Evolutionary conservation across 2,113 vertebrate species (phyloP).

Genomic region (Nesogale talazaci): DNA sequence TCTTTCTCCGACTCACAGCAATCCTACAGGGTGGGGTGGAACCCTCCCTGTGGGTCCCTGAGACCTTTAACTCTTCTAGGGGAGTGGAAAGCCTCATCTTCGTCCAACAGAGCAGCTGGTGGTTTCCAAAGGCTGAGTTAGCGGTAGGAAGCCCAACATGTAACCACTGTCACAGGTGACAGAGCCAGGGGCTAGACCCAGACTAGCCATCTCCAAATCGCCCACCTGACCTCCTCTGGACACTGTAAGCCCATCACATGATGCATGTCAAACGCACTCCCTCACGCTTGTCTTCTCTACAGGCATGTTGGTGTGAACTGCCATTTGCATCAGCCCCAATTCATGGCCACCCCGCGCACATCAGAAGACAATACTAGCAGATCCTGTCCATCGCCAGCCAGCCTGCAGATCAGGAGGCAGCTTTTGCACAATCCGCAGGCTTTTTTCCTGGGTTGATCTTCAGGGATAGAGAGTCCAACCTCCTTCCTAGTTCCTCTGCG

Average conservation of each 20-base stretch:
- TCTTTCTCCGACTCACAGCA: too few species aligned
- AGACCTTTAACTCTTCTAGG: too few species aligned
- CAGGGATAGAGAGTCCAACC: background rate
- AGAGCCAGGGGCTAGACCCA: background rate
- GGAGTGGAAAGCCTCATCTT: too few species aligned
- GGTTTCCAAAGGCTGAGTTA: too few species aligned
- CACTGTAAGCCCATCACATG: background rate
- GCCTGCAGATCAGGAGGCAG: background rate
- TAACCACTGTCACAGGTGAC: background rate
- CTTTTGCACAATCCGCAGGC: background rate
- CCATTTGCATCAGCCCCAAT: too few species aligned
- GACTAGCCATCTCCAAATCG: background rate
- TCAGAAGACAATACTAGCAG: background rate
- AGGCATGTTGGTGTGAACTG: background rate
- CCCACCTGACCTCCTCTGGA: background rate
- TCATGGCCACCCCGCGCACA: background rate
- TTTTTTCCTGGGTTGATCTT: background rate
- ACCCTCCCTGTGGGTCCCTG: too few species aligned
- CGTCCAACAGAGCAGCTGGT: too few species aligned
- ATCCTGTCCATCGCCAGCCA: background rate
- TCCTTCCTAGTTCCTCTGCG: background rate
- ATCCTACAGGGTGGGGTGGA: too few species aligned
- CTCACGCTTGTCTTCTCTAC: accelerated
- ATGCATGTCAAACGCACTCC: background rate
- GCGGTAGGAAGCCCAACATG: too few species aligned